Percentiles rank a stretch among this genome's conserved stretches.
Conservation (phyloP, 2,113 vertebrate genomes). For the Propithecus coquereli region DNA sequence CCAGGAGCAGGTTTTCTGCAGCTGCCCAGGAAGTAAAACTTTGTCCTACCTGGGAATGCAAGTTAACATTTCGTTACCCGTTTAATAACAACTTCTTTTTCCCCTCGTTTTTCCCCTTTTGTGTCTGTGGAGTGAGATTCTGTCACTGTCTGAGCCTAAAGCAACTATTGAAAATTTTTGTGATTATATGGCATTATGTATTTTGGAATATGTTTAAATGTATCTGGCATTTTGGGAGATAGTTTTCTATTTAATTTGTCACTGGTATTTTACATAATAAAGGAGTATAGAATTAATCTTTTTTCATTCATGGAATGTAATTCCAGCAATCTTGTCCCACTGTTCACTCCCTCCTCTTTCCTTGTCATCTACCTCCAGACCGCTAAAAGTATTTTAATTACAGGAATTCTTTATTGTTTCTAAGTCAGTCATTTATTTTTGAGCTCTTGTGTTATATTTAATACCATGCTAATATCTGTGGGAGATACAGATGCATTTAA, state of each 20-base stretch:
- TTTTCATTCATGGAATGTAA: conserved; percentile 4
- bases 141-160: not conserved
- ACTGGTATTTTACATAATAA: not conserved
- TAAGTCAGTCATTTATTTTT: not conserved
- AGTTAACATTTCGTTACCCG: not conserved
- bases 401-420: not conserved
- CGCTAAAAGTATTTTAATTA: not conserved
- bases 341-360: not conserved
- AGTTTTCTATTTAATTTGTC: conserved; percentile 28
- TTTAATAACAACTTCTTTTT: not conserved
- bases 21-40: conserved; percentile 13
- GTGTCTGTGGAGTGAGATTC: not conserved
- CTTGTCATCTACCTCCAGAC: not conserved
- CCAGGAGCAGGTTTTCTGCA: not conserved
- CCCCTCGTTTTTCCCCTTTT: not conserved
- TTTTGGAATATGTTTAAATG: conserved; percentile 30
- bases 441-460: not conserved
- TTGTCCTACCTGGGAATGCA: not conserved
- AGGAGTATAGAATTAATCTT: not conserved
- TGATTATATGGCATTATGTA: not conserved
- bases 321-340: not conserved
- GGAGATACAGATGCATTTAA: not conserved
- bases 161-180: not conserved
- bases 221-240: not conserved
- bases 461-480: not conserved